Base-by-base conservation (phyloP, 2,888 invertebrate genomes). In the Euspilapteryx auroguttella region DNA sequence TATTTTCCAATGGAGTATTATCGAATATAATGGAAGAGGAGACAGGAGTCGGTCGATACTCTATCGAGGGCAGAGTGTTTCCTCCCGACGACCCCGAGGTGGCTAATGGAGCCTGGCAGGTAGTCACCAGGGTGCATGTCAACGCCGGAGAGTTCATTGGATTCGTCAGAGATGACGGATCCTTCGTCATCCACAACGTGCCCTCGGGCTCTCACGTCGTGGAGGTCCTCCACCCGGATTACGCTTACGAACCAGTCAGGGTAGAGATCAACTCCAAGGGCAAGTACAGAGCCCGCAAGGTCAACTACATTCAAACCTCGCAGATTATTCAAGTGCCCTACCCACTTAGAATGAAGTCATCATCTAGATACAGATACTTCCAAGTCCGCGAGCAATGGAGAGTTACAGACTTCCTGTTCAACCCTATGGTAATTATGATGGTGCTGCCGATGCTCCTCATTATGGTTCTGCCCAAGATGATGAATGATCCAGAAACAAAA, bases 371-470 rank as follows among this genome's bases (percentile, higher is more conserved):
- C 42, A 83, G 86, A 41, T 94, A 92, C 66, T 99, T 98, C 73
- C 94, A 96, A 78, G 78, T 86, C 11, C 78, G 98, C 25, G 98
- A 99, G 55, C 95, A 97, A 51, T 97, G 96, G 96, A 82, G 96
- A 50, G 77, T 97, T 8, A 96, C 96, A 0, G 98, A 99, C 71
- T 91, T 98, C 62, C 62, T 99, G 17, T 90, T 96, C 61, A 96
- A 92, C 61, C 97, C 97, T 2, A 97, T 97, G 96, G 91, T 97
- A 4, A 79, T 98, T 35, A 97, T 97, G 91, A 98, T 97, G 96
- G 84, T 97, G 12, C 57, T 97, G 37, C 97, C 97, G 0, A 68
- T 97, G 15, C 53, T 96, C 3, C 73, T 97, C 4, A 89, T 98
- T 42, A 89, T 96, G 85, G 79, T 97, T 35, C 64, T 97, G 45